Evolutionary conservation across 2,113 vertebrate species (phyloP).

Genomic region (Esox niger): DNA sequence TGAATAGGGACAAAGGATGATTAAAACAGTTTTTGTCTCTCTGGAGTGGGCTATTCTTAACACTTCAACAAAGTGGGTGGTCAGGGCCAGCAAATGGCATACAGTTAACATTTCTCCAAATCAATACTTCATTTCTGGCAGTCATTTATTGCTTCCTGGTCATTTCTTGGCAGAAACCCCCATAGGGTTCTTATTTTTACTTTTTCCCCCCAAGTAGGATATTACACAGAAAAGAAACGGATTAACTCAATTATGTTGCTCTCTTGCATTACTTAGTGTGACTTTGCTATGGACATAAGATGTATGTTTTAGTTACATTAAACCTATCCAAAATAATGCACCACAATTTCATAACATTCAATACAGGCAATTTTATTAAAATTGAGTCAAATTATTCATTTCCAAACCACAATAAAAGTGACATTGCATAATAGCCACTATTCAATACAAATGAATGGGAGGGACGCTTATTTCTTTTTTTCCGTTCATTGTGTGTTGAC

Average conservation of each 20-base stretch:
- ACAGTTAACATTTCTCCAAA: not conserved
- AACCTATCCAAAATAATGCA: not conserved
- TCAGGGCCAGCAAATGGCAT: not conserved
- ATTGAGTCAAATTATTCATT: conserved; percentile 36
- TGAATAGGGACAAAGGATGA: not conserved
- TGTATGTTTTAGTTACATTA: not conserved
- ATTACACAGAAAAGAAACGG: too few relatives aligned
- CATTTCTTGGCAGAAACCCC: not conserved
- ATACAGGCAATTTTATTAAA: conserved; percentile 44
- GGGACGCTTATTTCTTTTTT: not conserved
- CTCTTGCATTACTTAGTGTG: too few relatives aligned
- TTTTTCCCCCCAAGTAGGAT: too few relatives aligned
- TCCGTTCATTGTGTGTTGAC: not conserved
- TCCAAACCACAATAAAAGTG: conserved; percentile 11
- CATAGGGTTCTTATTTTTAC: too few relatives aligned
- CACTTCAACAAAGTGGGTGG: not conserved
- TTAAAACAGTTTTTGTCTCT: not conserved
- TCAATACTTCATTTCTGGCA: not conserved
- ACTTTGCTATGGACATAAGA: too few relatives aligned
- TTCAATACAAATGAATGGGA: not conserved
- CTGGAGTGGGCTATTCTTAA: not conserved
- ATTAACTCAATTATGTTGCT: too few relatives aligned
- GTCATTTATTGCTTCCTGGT: not conserved
- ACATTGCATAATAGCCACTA: conserved; percentile 10
- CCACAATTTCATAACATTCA: not conserved